Percentiles rank a stretch among this genome's conserved stretches.
Conservation (phyloP, 2,797 vertebrate genomes). For the Eulemur coronatus region DNA sequence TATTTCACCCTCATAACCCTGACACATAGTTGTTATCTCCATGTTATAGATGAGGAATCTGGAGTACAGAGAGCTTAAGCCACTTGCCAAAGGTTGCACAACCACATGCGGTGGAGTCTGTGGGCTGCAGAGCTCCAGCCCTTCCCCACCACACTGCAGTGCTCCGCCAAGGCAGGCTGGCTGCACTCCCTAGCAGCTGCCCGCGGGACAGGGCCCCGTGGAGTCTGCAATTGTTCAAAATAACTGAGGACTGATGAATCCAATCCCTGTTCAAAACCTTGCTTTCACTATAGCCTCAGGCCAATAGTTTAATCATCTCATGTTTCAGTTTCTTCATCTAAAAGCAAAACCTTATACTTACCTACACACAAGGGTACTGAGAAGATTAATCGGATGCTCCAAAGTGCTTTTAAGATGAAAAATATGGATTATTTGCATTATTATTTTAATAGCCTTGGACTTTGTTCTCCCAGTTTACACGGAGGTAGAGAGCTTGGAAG, state of each 20-base stretch:
- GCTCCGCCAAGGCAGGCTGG: neutral
- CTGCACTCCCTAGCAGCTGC: neutral
- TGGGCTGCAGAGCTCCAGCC: neutral
- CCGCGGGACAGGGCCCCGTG: neutral
- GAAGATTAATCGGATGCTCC: slow-evolving; percentile 64
- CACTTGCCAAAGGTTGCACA: slow-evolving; percentile 58
- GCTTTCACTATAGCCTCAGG: slow-evolving; percentile 49
- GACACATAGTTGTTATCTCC: slow-evolving; percentile 57
- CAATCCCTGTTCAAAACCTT: slow-evolving; percentile 11
- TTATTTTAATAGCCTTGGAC: slow-evolving; percentile 72
- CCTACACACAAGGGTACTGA: slow-evolving; percentile 32
- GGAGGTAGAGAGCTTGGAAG: neutral
- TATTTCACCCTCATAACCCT: neutral
- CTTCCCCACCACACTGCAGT: neutral
- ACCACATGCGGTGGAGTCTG: slow-evolving; percentile 48
- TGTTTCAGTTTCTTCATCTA: slow-evolving; percentile 49
- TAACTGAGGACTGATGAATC: slow-evolving; percentile 51
- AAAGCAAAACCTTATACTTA: slow-evolving; percentile 60
- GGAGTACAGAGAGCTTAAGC: neutral
- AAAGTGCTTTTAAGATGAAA: slow-evolving; percentile 71
- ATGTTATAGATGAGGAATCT: slow-evolving; percentile 70
- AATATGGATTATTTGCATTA: slow-evolving; percentile 70
- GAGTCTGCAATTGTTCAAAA: slow-evolving; percentile 15
- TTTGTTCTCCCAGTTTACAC: slow-evolving; percentile 30
- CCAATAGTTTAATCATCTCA: slow-evolving; percentile 64